phyloP scores from a whole-genome alignment of 2,113 vertebrate genomes.

The Oryzias celebensis region DNA sequence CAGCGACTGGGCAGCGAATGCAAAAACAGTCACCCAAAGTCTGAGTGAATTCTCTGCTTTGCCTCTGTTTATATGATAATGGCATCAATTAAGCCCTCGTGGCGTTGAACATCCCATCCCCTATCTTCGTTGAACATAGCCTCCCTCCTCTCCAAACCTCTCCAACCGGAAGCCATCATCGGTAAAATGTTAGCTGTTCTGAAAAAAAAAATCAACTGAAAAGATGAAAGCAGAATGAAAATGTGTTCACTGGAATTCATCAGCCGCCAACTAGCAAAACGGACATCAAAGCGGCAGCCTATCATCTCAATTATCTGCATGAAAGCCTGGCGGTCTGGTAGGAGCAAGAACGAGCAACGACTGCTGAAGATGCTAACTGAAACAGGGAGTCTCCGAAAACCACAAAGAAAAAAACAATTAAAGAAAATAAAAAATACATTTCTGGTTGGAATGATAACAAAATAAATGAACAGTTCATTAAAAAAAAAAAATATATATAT shows the following conservation, averaged over 20 bases:
- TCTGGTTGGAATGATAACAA: too few species aligned
- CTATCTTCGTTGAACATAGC: slow-evolving; percentile 17
- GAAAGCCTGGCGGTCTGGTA: slow-evolving; percentile 7
- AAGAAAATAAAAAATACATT: not conserved
- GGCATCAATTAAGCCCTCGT: slow-evolving; percentile 55
- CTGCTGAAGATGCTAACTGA: slow-evolving; percentile 18
- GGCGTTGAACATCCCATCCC: slow-evolving; percentile 38
- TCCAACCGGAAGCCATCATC: slow-evolving; percentile 32
- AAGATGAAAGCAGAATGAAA: slow-evolving; percentile 67
- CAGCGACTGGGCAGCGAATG: slow-evolving; percentile 30
- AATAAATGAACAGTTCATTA: too few species aligned
- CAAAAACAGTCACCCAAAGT: slow-evolving; percentile 44
- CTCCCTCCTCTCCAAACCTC: slow-evolving; percentile 1
- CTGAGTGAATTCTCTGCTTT: slow-evolving; percentile 58
- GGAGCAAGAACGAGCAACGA: slow-evolving; percentile 13
- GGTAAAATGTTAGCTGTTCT: slow-evolving; percentile 28
- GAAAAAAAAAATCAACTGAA: slow-evolving; percentile 53
- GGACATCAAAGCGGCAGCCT: slow-evolving; percentile 63
- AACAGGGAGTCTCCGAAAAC: slow-evolving; percentile 1
- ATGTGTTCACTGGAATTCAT: slow-evolving; percentile 59
- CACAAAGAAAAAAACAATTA: slow-evolving; percentile 1
- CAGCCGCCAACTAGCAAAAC: slow-evolving; percentile 42
- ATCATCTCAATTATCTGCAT: slow-evolving; percentile 49
- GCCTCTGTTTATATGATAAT: slow-evolving; percentile 58
- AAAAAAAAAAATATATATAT: too few species aligned